Evolutionary conservation across 2,113 vertebrate species (phyloP).

Genomic region (Podocnemis expansa): DNA sequence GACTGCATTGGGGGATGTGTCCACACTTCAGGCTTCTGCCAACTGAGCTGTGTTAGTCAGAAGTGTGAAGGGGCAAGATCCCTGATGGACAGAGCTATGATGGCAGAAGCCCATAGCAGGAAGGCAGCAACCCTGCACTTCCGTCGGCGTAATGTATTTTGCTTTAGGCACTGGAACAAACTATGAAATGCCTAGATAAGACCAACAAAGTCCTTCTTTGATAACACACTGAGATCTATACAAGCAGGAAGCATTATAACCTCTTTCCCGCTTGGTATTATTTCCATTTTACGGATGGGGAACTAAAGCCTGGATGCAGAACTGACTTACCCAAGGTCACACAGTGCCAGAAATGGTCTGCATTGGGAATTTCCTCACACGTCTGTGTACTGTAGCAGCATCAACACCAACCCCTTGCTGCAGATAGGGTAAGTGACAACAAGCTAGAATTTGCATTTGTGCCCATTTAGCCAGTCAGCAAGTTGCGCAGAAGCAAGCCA

Average conservation of each 20-base stretch:
- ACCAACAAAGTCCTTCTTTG: rapidly evolving
- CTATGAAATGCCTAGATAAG: rapidly evolving
- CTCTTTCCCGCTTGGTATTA: rapidly evolving
- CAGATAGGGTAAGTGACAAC: not conserved
- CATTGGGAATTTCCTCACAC: not conserved
- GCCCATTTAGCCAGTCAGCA: not conserved
- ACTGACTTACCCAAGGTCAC: too few species aligned
- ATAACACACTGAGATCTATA: not conserved
- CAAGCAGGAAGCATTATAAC: rapidly evolving
- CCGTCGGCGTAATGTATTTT: not conserved
- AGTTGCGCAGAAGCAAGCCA: not conserved
- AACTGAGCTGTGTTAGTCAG: not conserved
- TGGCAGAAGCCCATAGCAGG: not conserved
- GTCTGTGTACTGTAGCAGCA: rapidly evolving
- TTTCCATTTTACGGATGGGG: rapidly evolving
- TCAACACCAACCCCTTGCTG: not conserved
- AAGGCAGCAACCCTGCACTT: not conserved
- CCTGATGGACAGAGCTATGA: not conserved
- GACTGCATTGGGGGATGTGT: not conserved
- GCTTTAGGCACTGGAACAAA: not conserved
- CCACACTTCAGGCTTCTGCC: not conserved
- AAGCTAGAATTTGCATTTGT: not conserved
- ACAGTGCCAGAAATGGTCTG: not conserved
- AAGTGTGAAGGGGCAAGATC: not conserved
- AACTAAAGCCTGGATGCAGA: not conserved